Evolutionary conservation across 2,888 invertebrate genomes (phyloP).

Genomic region (Noctua comes): DNA sequence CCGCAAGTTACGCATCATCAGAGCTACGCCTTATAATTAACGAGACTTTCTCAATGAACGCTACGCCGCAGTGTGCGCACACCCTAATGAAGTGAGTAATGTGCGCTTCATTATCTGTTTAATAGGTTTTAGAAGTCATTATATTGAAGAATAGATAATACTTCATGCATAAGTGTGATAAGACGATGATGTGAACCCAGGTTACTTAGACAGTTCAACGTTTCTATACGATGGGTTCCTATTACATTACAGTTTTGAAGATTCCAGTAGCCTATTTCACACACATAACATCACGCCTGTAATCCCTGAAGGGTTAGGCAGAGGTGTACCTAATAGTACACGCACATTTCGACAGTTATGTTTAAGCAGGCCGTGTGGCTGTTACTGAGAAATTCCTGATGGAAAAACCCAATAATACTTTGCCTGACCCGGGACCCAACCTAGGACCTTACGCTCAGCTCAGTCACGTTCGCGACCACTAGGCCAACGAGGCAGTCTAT

Average conservation of each 20-base stretch:
- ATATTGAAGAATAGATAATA: not conserved
- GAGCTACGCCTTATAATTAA: conserved; percentile 65
- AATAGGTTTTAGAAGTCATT: conserved; percentile 33
- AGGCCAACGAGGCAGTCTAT: not conserved
- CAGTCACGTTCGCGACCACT: no score
- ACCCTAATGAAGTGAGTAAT: conserved; percentile 65
- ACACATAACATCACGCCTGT: no score
- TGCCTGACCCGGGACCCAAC: no score
- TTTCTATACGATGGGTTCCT: not conserved
- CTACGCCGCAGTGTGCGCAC: conserved; percentile 54
- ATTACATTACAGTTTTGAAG: not conserved
- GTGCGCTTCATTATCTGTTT: conserved; percentile 16
- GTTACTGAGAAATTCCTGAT: no score
- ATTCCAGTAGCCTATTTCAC: not conserved
- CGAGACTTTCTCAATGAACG: conserved; percentile 70
- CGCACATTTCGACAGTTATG: no score
- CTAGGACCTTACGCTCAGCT: no score
- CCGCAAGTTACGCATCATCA: conserved; percentile 59
- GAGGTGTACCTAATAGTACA: no score
- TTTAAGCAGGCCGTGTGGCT: no score
- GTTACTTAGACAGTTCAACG: not conserved
- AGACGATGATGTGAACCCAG: not conserved
- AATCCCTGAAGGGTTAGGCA: no score
- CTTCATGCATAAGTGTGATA: not conserved
- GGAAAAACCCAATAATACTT: no score